These are phyloP conservation scores for Eupithecia subfuscata DNA, from an alignment of 2,888 invertebrate species.

Conservation along the genomic window DNA sequence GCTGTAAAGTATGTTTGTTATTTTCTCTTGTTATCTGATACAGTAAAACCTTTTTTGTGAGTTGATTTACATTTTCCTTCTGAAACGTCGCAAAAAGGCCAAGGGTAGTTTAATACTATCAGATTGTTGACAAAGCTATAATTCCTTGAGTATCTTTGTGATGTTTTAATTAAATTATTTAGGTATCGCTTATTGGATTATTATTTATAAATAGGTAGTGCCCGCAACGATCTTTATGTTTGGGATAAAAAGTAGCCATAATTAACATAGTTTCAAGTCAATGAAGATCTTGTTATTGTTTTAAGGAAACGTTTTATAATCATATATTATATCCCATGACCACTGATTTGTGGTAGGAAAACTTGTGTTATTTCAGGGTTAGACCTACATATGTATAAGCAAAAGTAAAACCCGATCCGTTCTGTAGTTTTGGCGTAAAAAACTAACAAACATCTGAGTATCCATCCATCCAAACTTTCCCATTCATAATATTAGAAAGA, in stretches of 20 bases:
- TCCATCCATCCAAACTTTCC: too few species aligned
- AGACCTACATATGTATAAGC: background rate
- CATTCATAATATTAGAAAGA: background rate
- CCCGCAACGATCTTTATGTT: background rate
- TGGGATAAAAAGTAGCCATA: background rate
- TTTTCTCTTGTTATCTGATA: constrained; percentile 29
- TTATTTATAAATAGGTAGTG: background rate
- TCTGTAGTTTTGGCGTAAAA: background rate
- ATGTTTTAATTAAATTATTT: background rate
- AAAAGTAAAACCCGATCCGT: background rate
- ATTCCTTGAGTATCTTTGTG: background rate
- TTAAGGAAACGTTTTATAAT: background rate
- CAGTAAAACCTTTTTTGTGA: constrained; percentile 32
- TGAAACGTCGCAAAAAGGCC: constrained; percentile 12
- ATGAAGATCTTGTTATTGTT: background rate
- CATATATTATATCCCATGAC: background rate
- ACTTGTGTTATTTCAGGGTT: background rate
- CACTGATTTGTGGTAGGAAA: background rate
- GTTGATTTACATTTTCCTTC: constrained; percentile 29
- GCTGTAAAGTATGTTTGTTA: constrained; percentile 28
- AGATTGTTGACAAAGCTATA: background rate
- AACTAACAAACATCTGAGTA: too few species aligned
- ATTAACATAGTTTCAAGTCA: background rate
- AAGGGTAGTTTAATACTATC: background rate
- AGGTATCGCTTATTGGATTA: background rate